Conservation (phyloP, 2,888 invertebrate species). For the Nipponacmea schrenckii region DNA sequence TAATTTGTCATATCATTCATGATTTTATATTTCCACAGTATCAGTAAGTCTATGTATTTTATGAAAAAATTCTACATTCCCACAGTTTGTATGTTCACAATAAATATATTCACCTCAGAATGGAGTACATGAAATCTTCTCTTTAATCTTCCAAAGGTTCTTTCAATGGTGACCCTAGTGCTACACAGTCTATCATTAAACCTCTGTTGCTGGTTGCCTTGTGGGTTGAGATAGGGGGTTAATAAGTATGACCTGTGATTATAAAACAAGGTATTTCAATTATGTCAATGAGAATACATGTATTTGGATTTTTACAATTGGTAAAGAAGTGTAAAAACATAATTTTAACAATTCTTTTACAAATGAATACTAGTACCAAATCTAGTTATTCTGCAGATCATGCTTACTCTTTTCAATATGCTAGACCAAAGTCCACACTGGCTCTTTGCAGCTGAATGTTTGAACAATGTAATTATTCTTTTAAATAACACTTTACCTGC, state of each 20-base stretch:
- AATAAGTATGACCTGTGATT: too few relatives aligned
- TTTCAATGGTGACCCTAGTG: constrained; percentile 17
- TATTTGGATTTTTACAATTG: neutral
- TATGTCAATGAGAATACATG: neutral
- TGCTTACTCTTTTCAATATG: too few relatives aligned
- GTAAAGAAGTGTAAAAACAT: neutral
- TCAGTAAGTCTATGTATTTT: too few relatives aligned
- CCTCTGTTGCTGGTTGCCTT: neutral
- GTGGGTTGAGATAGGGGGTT: constrained; percentile 11
- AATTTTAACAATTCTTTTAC: neutral
- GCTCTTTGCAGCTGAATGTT: too few relatives aligned
- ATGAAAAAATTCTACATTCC: too few relatives aligned
- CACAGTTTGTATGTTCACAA: too few relatives aligned
- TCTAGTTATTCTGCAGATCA: too few relatives aligned
- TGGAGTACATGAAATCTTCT: constrained; percentile 21
- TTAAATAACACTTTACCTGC: neutral
- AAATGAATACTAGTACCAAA: neutral
- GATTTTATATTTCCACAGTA: too few relatives aligned
- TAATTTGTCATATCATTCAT: too few relatives aligned
- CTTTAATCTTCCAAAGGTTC: constrained; percentile 20
- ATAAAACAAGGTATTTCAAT: neutral
- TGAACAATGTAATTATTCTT: neutral
- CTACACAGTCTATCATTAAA: neutral
- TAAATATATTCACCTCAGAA: constrained; percentile 7
- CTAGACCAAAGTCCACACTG: too few relatives aligned